Evolutionary conservation across 2,888 invertebrate genomes (phyloP).

Genomic region (Athripsodes cinereus): DNA sequence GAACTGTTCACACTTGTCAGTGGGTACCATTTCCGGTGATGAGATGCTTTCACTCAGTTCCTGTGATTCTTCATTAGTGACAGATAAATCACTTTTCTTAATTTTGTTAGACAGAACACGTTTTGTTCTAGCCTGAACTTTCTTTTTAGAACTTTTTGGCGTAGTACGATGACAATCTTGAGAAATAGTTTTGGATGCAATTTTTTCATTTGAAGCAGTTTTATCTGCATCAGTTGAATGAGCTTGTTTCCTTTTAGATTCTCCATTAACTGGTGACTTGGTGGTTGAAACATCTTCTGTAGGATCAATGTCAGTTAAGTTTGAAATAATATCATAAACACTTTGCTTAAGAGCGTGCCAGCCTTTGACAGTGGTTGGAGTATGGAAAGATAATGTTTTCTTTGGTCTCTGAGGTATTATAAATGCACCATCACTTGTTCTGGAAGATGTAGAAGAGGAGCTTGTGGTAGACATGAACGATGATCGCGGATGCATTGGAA

Average conservation of each 20-base stretch:
- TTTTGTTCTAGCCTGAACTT: conserved; percentile 42
- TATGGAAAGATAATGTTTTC: conserved; percentile 41
- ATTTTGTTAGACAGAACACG: conserved; percentile 43
- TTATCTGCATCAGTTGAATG: conserved; percentile 29
- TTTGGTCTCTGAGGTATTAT: conserved; percentile 47
- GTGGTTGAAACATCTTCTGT: conserved; percentile 9
- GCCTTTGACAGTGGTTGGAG: conserved; percentile 42
- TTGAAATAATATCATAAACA: conserved; percentile 43
- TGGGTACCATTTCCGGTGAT: conserved; percentile 47
- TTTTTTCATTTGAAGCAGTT: neutral
- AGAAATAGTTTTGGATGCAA: conserved; percentile 34
- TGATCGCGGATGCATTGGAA: conserved; percentile 31
- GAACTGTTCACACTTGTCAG: conserved; percentile 21
- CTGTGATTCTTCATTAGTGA: conserved; percentile 44
- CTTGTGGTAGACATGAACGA: conserved; percentile 45
- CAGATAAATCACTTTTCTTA: conserved; percentile 42
- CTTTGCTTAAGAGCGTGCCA: conserved; percentile 43
- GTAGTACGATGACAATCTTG: conserved; percentile 43
- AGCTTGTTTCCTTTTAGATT: neutral
- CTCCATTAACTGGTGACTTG: conserved; percentile 2
- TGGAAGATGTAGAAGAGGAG: conserved; percentile 35
- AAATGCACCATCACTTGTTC: conserved; percentile 47
- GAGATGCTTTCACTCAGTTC: conserved; percentile 35
- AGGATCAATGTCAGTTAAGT: conserved; percentile 36
- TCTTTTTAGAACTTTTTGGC: conserved; percentile 50